A percentile compares a stretch with the other conserved stretches of the same genome.
Conservation (phyloP, 1,140 invertebrate genomes). For the Camponotus floridanus region DNA sequence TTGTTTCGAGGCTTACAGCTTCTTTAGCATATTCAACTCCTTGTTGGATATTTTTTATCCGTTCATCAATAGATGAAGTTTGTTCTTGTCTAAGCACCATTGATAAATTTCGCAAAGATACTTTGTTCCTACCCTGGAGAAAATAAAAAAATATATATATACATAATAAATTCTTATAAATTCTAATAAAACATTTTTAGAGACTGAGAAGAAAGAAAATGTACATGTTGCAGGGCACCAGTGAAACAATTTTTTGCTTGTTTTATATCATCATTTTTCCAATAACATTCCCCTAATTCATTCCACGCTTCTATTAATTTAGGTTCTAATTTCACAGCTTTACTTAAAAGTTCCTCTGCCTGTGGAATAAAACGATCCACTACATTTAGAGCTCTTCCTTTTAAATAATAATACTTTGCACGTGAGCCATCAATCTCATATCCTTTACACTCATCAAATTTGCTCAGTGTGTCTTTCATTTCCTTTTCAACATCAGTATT, state of each 20-base stretch:
- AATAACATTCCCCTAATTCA: conserved; percentile 95
- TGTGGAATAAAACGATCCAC: conserved; percentile 89
- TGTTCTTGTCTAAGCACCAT: conserved; percentile 92
- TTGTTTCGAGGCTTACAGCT: conserved; percentile 92
- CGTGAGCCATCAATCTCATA: conserved; percentile 87
- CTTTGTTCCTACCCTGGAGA: conserved; percentile 91
- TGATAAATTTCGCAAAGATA: conserved; percentile 93
- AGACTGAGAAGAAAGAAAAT: conserved; percentile 72
- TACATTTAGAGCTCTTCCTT: conserved; percentile 93
- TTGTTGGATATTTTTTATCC: conserved; percentile 89
- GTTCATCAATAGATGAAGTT: conserved; percentile 86
- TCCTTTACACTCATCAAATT: conserved; percentile 90
- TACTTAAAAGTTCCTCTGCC: conserved; percentile 91
- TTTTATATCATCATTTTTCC: conserved; percentile 94
- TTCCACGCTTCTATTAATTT: conserved; percentile 95
- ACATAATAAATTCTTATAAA: not conserved
- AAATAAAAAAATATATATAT: conserved; percentile 25
- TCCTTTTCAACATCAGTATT: conserved; percentile 89
- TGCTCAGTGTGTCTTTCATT: conserved; percentile 88
- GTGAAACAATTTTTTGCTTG: conserved; percentile 95
- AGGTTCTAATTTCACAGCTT: conserved; percentile 95
- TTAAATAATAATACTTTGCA: conserved; percentile 91
- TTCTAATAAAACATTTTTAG: not conserved
- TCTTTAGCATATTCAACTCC: conserved; percentile 94
- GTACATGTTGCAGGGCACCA: conserved; percentile 93